A percentile compares a stretch with the other conserved stretches of the same genome.
These are phyloP conservation scores for Phylloscopus trochiloides DNA, from an alignment of 2,113 vertebrate species.

Conservation along the genomic window DNA sequence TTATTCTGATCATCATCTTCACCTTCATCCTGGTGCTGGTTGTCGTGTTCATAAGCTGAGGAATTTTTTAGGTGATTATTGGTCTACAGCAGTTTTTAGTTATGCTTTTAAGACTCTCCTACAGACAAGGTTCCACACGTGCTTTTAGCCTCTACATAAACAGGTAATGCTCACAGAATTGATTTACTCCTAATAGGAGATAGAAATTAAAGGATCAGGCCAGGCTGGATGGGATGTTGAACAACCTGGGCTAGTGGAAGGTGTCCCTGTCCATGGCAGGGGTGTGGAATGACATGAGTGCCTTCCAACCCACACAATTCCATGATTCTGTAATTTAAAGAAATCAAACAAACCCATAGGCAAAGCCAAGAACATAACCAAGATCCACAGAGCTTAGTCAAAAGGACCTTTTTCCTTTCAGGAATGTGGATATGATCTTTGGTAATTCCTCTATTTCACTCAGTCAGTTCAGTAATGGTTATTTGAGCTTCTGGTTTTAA, in stretches of 20 bases:
- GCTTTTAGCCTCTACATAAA: background rate
- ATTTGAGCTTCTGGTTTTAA: background rate
- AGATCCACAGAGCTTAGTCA: background rate
- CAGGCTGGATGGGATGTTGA: background rate
- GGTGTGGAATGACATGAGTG: background rate
- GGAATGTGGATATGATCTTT: background rate
- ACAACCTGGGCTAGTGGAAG: background rate
- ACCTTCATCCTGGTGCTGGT: slow-evolving; percentile 73
- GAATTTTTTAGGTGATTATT: background rate
- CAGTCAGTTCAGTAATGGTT: background rate
- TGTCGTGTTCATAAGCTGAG: slow-evolving; percentile 75
- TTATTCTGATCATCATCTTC: slow-evolving; percentile 74
- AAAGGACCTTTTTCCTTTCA: background rate
- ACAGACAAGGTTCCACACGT: rapidly evolving
- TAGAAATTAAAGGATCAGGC: background rate
- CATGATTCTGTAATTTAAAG: background rate
- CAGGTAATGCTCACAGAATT: background rate
- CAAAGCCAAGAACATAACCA: background rate
- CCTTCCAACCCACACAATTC: background rate
- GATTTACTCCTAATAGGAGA: background rate
- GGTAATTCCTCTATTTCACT: background rate
- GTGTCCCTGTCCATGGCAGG: background rate
- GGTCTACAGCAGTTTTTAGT: background rate
- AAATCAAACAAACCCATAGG: background rate
- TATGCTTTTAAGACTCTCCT: background rate